Evolutionary conservation across 2,113 vertebrate genomes (phyloP), one percentile per base, ranked within the genome.

Genomic region (Alces alces): DNA sequence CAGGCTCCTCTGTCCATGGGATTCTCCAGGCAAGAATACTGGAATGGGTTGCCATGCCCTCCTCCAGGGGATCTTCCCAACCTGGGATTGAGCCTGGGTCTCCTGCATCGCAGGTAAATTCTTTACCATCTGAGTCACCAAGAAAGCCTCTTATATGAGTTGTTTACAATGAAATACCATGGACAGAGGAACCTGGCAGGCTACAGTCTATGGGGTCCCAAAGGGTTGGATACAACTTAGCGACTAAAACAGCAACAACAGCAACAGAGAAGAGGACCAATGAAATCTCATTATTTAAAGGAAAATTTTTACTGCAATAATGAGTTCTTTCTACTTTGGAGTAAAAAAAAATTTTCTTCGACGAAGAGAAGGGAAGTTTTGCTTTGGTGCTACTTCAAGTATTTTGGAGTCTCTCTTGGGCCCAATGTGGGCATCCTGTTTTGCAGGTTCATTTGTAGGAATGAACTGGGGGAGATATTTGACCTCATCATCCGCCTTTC

Each of bases 401-500:
- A 66, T 76, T 93, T 85, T 79, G 73, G 50, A 89, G 45, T 43
- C 28, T 87, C 89, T 86, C 95, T 93, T 23, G 86, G 36, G 66
- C 58, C 55, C 39, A 47, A 27, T 47, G 61, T 86, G 86, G 17
- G 50, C 52, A 78, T 43, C 78, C 27, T 66, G 54, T 80, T 93
- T 96, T 47, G n/a, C 73, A 33, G 5, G 9, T 61, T 70, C 64
- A 21, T 70, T 36, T 36, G 21, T 57, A 9, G 79, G 13, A 36
- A 15, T 61, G 78, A 80, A 52, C 23, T n/a, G 13, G 45, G 7
- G 92, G 43, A 86, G 50, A 87, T 60, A 58, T 64, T 43, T 93
- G 92, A 93, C 36, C 92, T 93, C 89, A 47, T 95, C 86, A 27
- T 84, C 92, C 73, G 39, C 58, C 61, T 73, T 94, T 89, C 61